Percentiles rank a stretch among this genome's conserved stretches.
These are phyloP conservation scores for Brenthis ino DNA, from an alignment of 2,888 invertebrate genomes.

Conservation along the genomic window DNA sequence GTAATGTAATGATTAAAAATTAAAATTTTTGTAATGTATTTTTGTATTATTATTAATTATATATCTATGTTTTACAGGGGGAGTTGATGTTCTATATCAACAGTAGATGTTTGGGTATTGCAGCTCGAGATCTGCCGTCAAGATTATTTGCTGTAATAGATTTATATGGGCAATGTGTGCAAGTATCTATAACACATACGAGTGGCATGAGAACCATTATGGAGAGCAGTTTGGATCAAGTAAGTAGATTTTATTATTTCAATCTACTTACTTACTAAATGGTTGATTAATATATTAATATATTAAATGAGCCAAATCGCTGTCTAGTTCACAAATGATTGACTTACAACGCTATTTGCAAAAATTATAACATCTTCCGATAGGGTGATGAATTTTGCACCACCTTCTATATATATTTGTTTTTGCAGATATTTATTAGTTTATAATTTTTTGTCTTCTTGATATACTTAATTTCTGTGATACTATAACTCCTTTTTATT, in stretches of 20 bases:
- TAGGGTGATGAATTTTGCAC: too few species aligned
- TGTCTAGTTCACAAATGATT: too few species aligned
- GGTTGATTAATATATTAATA: not conserved
- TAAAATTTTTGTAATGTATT: too few species aligned
- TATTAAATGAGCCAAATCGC: too few species aligned
- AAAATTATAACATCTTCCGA: too few species aligned
- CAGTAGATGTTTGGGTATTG: conserved; percentile 93
- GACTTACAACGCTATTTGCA: too few species aligned
- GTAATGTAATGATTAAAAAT: not conserved
- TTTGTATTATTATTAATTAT: not conserved
- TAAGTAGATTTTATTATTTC: conserved; percentile 37
- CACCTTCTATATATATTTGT: too few species aligned
- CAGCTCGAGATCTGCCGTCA: conserved; percentile 89
- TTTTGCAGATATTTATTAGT: conserved; percentile 15
- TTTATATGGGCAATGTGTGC: conserved; percentile 96
- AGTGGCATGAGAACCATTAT: conserved; percentile 57
- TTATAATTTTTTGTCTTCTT: conserved; percentile 11
- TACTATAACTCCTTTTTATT: not conserved
- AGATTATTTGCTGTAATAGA: conserved; percentile 96
- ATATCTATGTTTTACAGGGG: conserved; percentile 73
- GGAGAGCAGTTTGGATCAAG: conserved; percentile 62
- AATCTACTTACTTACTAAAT: not conserved
- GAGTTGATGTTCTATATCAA: conserved; percentile 95
- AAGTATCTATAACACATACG: conserved; percentile 84
- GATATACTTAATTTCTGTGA: conserved; percentile 11